Evolutionary conservation across 1,140 invertebrate species (phyloP).

Genomic region (Microplitis mediator): DNA sequence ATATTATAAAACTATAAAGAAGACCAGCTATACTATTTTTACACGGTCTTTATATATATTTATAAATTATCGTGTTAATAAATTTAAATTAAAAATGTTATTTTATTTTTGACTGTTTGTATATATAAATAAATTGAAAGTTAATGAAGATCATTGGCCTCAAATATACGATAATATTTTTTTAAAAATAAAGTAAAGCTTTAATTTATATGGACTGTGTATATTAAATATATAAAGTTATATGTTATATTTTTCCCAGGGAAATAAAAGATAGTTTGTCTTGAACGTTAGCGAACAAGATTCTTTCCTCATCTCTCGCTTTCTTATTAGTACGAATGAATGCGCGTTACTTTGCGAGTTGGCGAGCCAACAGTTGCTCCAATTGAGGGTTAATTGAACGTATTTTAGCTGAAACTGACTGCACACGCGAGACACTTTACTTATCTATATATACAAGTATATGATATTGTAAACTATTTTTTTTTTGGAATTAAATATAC

Average conservation of each 20-base stretch:
- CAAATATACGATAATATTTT: too few species aligned
- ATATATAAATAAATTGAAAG: too few species aligned
- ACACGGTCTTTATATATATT: too few species aligned
- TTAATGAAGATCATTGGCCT: too few species aligned
- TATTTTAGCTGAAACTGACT: slow-evolving; percentile 30
- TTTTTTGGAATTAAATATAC: not conserved
- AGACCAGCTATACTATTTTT: too few species aligned
- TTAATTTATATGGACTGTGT: too few species aligned
- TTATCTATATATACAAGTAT: not conserved
- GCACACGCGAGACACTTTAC: slow-evolving; percentile 25
- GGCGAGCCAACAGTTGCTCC: slow-evolving; percentile 12
- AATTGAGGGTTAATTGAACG: slow-evolving; percentile 36
- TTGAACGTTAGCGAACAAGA: not conserved
- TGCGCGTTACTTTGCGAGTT: slow-evolving; percentile 24
- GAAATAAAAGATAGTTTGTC: not conserved
- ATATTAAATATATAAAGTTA: not conserved
- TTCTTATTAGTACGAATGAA: slow-evolving; percentile 33
- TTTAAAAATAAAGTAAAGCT: not conserved
- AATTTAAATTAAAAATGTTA: too few species aligned
- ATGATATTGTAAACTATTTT: not conserved
- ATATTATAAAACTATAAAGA: not conserved
- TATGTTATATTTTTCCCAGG: not conserved
- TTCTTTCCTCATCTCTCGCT: slow-evolving; percentile 11
- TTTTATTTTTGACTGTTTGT: too few species aligned
- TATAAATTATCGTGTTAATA: too few species aligned